Percentiles rank a stretch among this genome's conserved stretches.
Conservation (phyloP, 2,113 vertebrate species). For the Hassar affinis region DNA sequence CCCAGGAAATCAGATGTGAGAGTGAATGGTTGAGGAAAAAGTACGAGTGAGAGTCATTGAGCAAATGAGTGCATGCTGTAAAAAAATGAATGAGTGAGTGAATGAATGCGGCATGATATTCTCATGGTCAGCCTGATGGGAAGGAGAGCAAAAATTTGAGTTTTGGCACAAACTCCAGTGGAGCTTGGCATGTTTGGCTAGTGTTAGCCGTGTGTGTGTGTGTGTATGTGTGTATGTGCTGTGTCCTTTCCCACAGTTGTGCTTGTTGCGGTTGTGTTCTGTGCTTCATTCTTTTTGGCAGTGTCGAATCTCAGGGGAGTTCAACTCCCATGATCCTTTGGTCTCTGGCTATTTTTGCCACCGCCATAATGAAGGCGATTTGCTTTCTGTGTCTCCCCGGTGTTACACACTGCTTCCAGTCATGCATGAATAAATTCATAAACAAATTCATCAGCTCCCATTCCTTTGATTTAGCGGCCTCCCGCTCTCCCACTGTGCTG, state of each 20-base stretch:
- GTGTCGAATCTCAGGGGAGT: slow-evolving; percentile 47
- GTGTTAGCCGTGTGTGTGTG: slow-evolving; percentile 24
- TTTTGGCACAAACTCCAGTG: slow-evolving; percentile 41
- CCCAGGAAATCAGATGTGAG: too few species aligned
- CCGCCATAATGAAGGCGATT: slow-evolving; percentile 41
- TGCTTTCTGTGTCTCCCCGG: slow-evolving; percentile 29
- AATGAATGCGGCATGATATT: slow-evolving; percentile 33
- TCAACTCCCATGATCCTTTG: slow-evolving; percentile 51
- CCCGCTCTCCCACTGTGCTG: slow-evolving; percentile 36
- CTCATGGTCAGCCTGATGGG: slow-evolving; percentile 46
- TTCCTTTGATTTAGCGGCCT: slow-evolving; percentile 30
- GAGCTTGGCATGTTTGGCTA: slow-evolving; percentile 47
- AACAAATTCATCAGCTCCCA: slow-evolving; percentile 22
- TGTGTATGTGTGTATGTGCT: slow-evolving; percentile 33
- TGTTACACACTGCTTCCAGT: slow-evolving; percentile 34
- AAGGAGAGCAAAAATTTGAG: slow-evolving; percentile 42
- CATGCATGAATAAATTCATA: slow-evolving; percentile 33
- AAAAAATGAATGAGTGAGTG: slow-evolving; percentile 5
- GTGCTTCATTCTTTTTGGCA: slow-evolving; percentile 50
- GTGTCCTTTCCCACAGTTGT: slow-evolving; percentile 51
- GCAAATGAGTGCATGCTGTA: not conserved
- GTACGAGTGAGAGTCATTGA: not conserved
- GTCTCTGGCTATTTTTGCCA: slow-evolving; percentile 47
- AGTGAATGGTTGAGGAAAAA: not conserved
- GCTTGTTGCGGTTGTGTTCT: slow-evolving; percentile 46